These are phyloP conservation scores for Eupithecia pulchellata DNA, from an alignment of 2,888 invertebrate genomes.

Conservation along the genomic window DNA sequence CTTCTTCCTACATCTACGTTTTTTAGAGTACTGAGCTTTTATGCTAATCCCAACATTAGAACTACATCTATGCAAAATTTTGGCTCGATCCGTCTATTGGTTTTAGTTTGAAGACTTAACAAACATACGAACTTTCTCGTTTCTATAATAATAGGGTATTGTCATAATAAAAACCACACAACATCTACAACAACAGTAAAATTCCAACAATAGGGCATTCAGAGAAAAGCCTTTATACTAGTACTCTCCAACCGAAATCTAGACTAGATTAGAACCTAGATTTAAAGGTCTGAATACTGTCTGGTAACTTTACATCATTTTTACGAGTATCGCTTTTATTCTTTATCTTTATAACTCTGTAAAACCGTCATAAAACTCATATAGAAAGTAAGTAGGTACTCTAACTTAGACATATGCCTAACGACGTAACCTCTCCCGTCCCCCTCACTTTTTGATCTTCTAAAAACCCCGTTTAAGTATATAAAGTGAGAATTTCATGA, in stretches of 20 bases:
- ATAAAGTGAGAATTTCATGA: not conserved
- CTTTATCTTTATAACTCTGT: slow-evolving; percentile 27
- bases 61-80: no score
- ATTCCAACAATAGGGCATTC: slow-evolving; percentile 4
- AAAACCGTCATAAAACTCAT: slow-evolving; percentile 23
- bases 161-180: slow-evolving; percentile 2
- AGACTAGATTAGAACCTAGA: not conserved
- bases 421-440: no score
- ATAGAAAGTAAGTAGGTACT: slow-evolving; percentile 4
- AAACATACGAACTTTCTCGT: no score
- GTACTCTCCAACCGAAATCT: not conserved
- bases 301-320: slow-evolving; percentile 1
- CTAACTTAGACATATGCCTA: no score
- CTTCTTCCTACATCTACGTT: no score
- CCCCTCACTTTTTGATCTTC: no score
- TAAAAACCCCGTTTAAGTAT: no score
- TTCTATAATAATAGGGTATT: no score
- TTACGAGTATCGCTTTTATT: slow-evolving; percentile 32
- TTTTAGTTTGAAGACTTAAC: no score
- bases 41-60: no score
- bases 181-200: not conserved
- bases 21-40: no score
- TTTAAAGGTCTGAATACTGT: not conserved
- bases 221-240: not conserved
- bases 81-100: no score